Evolutionary conservation across 2,113 vertebrate species (phyloP).

Genomic region (Alligator mississippiensis): DNA sequence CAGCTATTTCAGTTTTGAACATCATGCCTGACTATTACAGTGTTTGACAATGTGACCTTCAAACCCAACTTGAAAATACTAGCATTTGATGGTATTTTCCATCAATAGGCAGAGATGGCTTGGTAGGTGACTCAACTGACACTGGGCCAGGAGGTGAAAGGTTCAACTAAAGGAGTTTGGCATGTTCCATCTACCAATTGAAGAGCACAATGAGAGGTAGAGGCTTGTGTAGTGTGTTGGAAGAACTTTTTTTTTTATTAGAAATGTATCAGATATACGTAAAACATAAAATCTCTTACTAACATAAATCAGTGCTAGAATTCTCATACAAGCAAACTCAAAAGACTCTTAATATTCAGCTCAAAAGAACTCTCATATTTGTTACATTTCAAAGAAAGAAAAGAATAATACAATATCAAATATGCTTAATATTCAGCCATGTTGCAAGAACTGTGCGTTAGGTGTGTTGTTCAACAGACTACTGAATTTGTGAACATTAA

Average conservation of each 20-base stretch:
- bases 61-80: not conserved
- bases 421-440: not conserved
- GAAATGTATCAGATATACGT: no score
- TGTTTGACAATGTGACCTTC: not conserved
- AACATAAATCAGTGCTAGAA: no score
- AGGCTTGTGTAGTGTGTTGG: not conserved
- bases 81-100: slow-evolving; percentile 11
- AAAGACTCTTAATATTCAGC: no score
- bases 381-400: no score
- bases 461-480: not conserved
- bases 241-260: not conserved
- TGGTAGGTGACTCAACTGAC: not conserved
- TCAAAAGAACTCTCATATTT: no score
- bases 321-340: no score
- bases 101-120: not conserved
- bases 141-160: not conserved
- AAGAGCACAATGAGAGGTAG: not conserved
- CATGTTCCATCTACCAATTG: not conserved
- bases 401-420: no score
- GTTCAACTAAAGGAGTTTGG: not conserved
- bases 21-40: not conserved
- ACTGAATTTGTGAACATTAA: not conserved
- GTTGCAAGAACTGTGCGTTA: not conserved
- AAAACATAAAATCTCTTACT: no score
- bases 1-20: not conserved